Base-by-base conservation (phyloP, 2,113 vertebrate species). In the Phyllopteryx taeniolatus region DNA sequence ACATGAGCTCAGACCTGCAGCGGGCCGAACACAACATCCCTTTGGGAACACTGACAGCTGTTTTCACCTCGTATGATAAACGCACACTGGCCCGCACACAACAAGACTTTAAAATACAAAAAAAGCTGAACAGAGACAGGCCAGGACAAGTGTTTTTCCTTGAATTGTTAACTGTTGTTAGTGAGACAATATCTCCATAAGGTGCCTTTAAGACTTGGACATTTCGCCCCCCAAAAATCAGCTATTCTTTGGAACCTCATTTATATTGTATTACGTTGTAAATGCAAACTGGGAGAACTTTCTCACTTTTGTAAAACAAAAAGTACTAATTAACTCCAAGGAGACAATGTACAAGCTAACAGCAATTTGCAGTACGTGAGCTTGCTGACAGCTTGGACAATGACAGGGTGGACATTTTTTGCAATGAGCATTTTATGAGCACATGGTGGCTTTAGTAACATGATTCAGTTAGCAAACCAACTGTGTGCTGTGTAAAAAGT, bases 1-100 rank as follows among this genome's bases (percentile, higher is more conserved):
- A 99, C 85, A 99, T 99, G 97, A 98, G 96, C 49, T 94, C 95
- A 70, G 98, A 99, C 87, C 96, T 99, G 81, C 93, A 93, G 87
- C 94, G 94, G 70, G 96, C 97, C 0, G 90, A 94, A 27, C 79
- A 92, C 81, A 96, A 92, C 92, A 94, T 99, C 86, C 98, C 98
- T n/a, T 64, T 97, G 87, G 98, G 98, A 80, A 97, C 98, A 2
- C 86, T 99, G 62, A 95, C 96, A 66, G 97, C 98, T 64, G 91
- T 99, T 71, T 94, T 94, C 83, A 95, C 94, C 83, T 98, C 98
- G 98, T 99, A 95, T 89, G 95, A 94, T 15, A 57, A 39, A 64
- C 66, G 42, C 75, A 54, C 71, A 49, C n/a, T 49, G 42, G 14
- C 31, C 5, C 51, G 43, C 22, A 59, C 43, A 62, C 51, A 60